Conservation (phyloP, 1,140 invertebrate genomes). For the Drosophila malerkotliana region DNA sequence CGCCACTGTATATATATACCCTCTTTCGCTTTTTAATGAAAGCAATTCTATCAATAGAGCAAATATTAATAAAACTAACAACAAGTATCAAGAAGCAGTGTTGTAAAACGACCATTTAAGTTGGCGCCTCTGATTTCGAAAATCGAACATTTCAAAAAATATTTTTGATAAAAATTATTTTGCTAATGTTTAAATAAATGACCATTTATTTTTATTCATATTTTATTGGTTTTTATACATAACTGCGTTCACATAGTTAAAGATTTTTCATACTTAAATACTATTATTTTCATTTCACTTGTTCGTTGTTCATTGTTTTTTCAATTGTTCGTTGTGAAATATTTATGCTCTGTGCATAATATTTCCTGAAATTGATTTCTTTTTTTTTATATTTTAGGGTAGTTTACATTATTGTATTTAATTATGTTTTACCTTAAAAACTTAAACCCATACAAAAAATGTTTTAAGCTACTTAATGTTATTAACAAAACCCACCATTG, state of each 20-base stretch:
- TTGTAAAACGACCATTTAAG: neutral
- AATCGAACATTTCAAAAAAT: neutral
- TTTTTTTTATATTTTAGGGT: conserved; percentile 38
- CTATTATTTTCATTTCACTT: conserved; percentile 48
- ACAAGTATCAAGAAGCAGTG: neutral
- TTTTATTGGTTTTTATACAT: conserved; percentile 67
- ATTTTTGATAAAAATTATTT: neutral
- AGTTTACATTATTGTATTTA: conserved; percentile 72
- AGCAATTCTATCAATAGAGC: too few species aligned
- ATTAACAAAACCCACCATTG: conserved; percentile 75
- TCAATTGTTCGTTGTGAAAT: conserved; percentile 56
- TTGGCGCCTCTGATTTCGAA: neutral
- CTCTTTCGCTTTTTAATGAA: too few species aligned
- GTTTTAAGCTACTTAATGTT: conserved; percentile 75
- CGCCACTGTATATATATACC: too few species aligned
- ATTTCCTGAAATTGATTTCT: conserved; percentile 43
- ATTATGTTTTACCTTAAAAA: conserved; percentile 80
- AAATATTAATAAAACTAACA: neutral
- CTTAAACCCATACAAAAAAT: conserved; percentile 80
- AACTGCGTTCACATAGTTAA: conserved; percentile 57
- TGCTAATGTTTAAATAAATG: neutral
- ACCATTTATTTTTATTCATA: conserved; percentile 50
- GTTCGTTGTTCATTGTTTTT: conserved; percentile 52
- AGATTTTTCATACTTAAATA: conserved; percentile 56
- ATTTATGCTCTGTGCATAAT: conserved; percentile 49